phyloP scores from a whole-genome alignment of 2,113 vertebrate genomes.

The Genyomyrus donnyi region DNA sequence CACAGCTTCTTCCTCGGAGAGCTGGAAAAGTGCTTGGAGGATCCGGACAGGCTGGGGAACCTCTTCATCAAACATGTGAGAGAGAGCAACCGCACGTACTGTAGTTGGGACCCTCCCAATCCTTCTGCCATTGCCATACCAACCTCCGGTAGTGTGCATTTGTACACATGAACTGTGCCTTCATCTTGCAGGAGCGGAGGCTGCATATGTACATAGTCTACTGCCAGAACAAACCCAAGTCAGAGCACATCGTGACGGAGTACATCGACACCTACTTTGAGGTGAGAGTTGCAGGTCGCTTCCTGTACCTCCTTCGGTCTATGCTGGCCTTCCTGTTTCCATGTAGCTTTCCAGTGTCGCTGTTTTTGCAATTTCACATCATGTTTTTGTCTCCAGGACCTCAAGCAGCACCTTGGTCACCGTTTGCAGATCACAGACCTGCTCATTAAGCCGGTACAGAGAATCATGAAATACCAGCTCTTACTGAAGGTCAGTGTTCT shows the following conservation, averaged over 20 bases:
- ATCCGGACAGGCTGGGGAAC: slow-evolving; percentile 73
- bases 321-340: not conserved
- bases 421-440: slow-evolving; percentile 72
- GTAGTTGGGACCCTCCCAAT: not conserved
- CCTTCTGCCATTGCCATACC: not conserved
- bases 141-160: not conserved
- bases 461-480: slow-evolving; percentile 78
- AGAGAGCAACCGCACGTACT: not conserved
- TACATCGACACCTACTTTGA: slow-evolving; percentile 80
- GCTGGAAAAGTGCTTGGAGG: slow-evolving; percentile 77
- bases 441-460: slow-evolving; percentile 75
- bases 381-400: slow-evolving; percentile 51
- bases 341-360: no score
- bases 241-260: slow-evolving; percentile 78
- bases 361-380: not conserved
- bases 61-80: slow-evolving; percentile 78
- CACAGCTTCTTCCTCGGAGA: slow-evolving; percentile 78
- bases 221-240: slow-evolving; percentile 82
- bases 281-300: slow-evolving; percentile 51
- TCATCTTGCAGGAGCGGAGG: slow-evolving; percentile 63
- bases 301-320: not conserved
- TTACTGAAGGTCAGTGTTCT: slow-evolving; percentile 63
- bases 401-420: slow-evolving; percentile 73
- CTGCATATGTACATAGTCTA: slow-evolving; percentile 84
- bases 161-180: not conserved